These are phyloP conservation scores for Galerucella calmariensis DNA, from an alignment of 2,888 invertebrate genomes.

Conservation along the genomic window DNA sequence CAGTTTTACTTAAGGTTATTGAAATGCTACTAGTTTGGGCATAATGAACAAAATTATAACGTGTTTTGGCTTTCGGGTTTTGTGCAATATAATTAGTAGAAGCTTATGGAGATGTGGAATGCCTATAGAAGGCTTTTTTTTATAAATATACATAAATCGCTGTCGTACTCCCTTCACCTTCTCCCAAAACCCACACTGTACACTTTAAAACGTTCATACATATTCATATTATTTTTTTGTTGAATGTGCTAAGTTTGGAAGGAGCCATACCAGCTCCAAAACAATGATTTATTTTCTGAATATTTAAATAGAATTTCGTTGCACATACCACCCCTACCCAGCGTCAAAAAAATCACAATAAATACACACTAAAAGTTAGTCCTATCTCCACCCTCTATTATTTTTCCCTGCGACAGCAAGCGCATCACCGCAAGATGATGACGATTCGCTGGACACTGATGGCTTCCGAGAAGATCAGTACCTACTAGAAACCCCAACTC, in stretches of 20 bases:
- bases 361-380: constrained; percentile 38
- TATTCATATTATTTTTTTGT: constrained; percentile 43
- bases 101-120: constrained; percentile 61
- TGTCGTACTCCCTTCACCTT: constrained; percentile 59
- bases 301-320: constrained; percentile 44
- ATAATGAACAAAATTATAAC: constrained; percentile 35
- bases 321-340: constrained; percentile 47
- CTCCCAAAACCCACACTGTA: constrained; percentile 48
- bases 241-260: constrained; percentile 51
- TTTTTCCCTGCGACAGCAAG: constrained; percentile 59
- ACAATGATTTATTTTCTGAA: constrained; percentile 61
- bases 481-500: constrained; percentile 66
- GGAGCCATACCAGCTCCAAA: constrained; percentile 47
- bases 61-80: constrained; percentile 48
- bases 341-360: constrained; percentile 37
- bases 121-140: constrained; percentile 60
- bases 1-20: constrained; percentile 34
- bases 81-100: constrained; percentile 51
- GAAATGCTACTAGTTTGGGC: constrained; percentile 52
- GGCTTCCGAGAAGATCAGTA: constrained; percentile 67
- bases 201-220: constrained; percentile 52
- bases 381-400: constrained; percentile 44
- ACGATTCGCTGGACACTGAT: constrained; percentile 69
- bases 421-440: constrained; percentile 68
- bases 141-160: constrained; percentile 52